These are phyloP conservation scores for Numenius arquata DNA, from an alignment of 2,113 vertebrate species.

Conservation along the genomic window DNA sequence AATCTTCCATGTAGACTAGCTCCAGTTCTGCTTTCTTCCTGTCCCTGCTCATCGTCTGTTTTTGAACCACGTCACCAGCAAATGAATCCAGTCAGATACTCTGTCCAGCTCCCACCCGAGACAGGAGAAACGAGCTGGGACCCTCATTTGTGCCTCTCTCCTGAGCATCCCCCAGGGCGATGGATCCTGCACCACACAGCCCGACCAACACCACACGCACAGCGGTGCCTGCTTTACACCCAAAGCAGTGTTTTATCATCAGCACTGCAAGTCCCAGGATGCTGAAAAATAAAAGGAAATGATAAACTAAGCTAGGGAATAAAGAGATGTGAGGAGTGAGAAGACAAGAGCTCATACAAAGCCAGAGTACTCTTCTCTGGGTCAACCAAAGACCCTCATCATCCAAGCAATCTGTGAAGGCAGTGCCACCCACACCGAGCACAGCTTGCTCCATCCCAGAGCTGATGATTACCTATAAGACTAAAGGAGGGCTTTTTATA, in stretches of 20 bases:
- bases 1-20: background rate
- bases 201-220: background rate
- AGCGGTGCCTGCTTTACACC: background rate
- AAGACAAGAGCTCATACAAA: background rate
- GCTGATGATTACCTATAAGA: background rate
- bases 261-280: background rate
- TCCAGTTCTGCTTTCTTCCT: background rate
- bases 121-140: background rate
- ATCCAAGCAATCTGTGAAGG: background rate
- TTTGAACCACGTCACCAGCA: background rate
- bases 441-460: background rate
- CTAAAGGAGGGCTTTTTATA: background rate
- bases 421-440: background rate
- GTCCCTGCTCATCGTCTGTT: background rate
- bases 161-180: background rate
- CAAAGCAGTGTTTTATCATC: background rate
- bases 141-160: accelerated
- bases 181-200: background rate
- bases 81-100: background rate
- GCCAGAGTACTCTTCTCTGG: background rate
- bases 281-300: background rate
- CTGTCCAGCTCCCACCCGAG: background rate
- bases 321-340: background rate
- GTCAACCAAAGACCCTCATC: background rate
- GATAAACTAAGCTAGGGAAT: background rate